Percentiles rank a stretch among this genome's conserved stretches.
These are phyloP conservation scores for Agapostemon virescens DNA, from an alignment of 2,888 invertebrate genomes.

Conservation along the genomic window DNA sequence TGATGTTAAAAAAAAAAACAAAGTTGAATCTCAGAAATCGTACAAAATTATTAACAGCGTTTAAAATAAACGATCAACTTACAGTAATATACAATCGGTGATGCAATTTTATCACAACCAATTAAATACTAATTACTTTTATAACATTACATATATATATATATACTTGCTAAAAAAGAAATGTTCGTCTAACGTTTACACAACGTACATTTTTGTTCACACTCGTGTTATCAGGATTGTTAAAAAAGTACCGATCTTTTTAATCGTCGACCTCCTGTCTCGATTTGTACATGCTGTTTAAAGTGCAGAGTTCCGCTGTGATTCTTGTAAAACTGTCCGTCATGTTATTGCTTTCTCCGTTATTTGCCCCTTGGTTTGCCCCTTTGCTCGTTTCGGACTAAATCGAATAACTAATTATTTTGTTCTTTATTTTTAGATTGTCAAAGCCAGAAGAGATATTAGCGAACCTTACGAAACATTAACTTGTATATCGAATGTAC, in stretches of 20 bases:
- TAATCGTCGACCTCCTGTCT: constrained; percentile 58
- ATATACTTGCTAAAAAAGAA: constrained; percentile 21
- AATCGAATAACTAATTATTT: constrained; percentile 21
- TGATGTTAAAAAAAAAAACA: constrained; percentile 38
- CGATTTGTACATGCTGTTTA: constrained; percentile 75
- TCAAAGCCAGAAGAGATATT: background rate
- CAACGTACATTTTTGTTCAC: constrained; percentile 17
- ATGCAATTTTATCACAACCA: constrained; percentile 55
- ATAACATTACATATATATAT: background rate
- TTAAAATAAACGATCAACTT: constrained; percentile 28
- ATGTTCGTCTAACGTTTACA: constrained; percentile 34
- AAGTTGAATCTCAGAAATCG: constrained; percentile 19
- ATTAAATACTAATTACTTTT: constrained; percentile 44
- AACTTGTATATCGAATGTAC: constrained; percentile 42
- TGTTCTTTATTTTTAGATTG: background rate
- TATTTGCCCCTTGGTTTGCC: constrained; percentile 46
- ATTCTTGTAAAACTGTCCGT: constrained; percentile 83
- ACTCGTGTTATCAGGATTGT: constrained; percentile 26
- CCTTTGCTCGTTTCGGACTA: constrained; percentile 59
- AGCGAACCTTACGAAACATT: background rate
- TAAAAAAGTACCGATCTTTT: constrained; percentile 29
- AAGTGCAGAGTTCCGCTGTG: constrained; percentile 79
- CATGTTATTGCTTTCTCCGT: constrained; percentile 78
- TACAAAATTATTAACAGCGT: constrained; percentile 35
- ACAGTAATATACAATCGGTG: constrained; percentile 28